Conservation (phyloP, 2,888 invertebrate genomes). For the Calliphora vomitoria region DNA sequence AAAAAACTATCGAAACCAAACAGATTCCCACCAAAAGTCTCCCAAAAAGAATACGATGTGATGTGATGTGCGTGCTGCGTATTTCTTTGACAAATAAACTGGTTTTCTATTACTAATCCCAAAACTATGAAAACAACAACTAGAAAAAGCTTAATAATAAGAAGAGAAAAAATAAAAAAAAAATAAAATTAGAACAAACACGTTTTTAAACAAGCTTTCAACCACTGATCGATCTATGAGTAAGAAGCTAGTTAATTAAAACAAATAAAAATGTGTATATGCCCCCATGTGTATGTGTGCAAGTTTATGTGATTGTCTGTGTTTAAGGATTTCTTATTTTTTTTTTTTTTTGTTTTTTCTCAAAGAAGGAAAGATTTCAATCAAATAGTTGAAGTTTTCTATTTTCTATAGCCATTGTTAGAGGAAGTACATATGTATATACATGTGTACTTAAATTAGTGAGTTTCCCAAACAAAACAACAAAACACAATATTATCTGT, state of each 20-base stretch:
- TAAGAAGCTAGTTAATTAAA: slow-evolving; percentile 61
- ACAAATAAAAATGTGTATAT: slow-evolving; percentile 33
- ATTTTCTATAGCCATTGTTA: background rate
- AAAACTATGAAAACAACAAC: slow-evolving; percentile 45
- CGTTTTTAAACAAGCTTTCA: slow-evolving; percentile 56
- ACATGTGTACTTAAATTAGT: background rate
- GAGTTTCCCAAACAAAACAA: background rate
- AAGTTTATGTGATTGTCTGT: background rate
- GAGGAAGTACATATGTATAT: background rate
- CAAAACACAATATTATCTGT: background rate
- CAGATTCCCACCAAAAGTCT: slow-evolving; percentile 59
- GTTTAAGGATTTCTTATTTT: background rate
- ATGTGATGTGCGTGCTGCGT: slow-evolving; percentile 4
- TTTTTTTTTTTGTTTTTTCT: no score
- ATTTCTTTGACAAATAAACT: slow-evolving; percentile 51
- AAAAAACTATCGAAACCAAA: slow-evolving; percentile 13
- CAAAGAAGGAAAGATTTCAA: slow-evolving; percentile 8
- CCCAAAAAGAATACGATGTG: slow-evolving; percentile 18
- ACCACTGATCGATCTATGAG: slow-evolving; percentile 55
- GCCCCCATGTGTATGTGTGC: background rate
- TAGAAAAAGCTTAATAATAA: slow-evolving; percentile 57
- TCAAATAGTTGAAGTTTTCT: slow-evolving; percentile 16
- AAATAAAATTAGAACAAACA: slow-evolving; percentile 64
- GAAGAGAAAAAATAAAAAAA: slow-evolving; percentile 19
- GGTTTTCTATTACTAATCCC: slow-evolving; percentile 61